phyloP scores from a whole-genome alignment of 2,113 vertebrate species.

The Strix aluco region DNA sequence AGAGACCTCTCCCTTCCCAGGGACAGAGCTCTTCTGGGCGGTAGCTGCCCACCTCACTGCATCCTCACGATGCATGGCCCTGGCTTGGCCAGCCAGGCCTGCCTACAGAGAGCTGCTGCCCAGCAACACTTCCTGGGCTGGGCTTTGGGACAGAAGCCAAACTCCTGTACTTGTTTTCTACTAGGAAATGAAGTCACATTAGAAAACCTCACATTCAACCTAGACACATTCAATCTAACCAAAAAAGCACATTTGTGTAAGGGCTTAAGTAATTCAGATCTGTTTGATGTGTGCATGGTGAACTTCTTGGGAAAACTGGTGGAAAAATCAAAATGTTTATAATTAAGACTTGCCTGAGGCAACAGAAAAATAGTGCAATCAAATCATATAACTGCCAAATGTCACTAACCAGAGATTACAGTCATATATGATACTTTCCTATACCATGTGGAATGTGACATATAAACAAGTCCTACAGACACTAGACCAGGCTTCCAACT shows the following conservation, averaged over 20 bases:
- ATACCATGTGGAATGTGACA: not conserved
- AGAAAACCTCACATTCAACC: constrained; percentile 1
- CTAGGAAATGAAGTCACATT: constrained; percentile 24
- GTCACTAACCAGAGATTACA: not conserved
- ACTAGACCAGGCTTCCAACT: not conserved
- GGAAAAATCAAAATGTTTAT: constrained; percentile 20
- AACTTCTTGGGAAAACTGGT: constrained; percentile 16
- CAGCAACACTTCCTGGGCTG: not conserved
- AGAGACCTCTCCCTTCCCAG: not conserved
- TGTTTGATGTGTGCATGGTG: constrained; percentile 19
- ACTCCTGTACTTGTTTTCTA: not conserved
- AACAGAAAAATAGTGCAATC: not conserved
- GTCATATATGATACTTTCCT: constrained; percentile 2
- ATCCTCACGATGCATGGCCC: fast-evolving
- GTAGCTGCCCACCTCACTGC: not conserved
- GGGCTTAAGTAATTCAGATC: not conserved
- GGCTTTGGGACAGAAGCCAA: not conserved
- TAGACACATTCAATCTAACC: not conserved
- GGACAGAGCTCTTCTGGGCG: not conserved
- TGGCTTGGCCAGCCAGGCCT: fast-evolving
- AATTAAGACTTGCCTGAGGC: not conserved
- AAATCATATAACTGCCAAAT: not conserved
- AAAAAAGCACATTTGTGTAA: not conserved
- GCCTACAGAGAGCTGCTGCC: not conserved
- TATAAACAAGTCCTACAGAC: constrained; percentile 3